phyloP scores from a whole-genome alignment of 2,113 vertebrate species.

The Salvator merianae region DNA sequence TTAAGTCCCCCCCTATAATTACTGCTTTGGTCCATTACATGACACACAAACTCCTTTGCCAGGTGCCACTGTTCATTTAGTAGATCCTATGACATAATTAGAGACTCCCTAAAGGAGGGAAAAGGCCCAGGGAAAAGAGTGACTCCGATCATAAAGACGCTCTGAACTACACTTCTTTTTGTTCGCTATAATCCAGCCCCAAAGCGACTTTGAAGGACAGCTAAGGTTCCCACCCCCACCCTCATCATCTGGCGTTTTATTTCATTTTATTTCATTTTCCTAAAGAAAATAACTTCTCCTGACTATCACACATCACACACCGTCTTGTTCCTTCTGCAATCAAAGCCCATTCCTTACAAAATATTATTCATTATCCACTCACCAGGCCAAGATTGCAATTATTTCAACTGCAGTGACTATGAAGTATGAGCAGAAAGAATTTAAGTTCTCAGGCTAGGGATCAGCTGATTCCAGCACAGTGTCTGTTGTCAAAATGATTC shows the following conservation, averaged over 20 bases:
- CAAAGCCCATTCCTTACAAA: constrained; percentile 24
- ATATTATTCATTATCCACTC: constrained; percentile 54
- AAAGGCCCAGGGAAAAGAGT: constrained; percentile 54
- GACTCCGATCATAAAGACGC: constrained; percentile 64
- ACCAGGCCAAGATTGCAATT: constrained; percentile 53
- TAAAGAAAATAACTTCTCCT: constrained; percentile 3
- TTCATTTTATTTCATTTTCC: no score
- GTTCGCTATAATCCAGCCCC: constrained; percentile 48
- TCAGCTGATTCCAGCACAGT: constrained; percentile 24
- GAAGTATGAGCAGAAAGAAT: constrained; percentile 51
- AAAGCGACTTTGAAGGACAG: constrained; percentile 53
- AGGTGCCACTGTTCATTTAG: constrained; percentile 42
- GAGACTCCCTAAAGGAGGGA: constrained; percentile 39
- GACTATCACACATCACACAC: constrained; percentile 10
- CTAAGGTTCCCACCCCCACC: background rate
- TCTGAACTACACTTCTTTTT: constrained; percentile 24
- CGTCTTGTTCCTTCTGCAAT: constrained; percentile 60
- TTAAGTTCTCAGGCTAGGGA: background rate
- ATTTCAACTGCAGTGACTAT: constrained; percentile 24
- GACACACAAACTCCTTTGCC: constrained; percentile 43
- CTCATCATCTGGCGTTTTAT: no score
- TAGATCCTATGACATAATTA: constrained; percentile 61
- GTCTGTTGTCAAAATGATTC: constrained; percentile 47
- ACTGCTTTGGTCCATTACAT: constrained; percentile 55
- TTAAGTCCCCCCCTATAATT: constrained; percentile 60